Evolutionary conservation across 2,797 vertebrate genomes (phyloP), one percentile per base, ranked within the genome.

Genomic region (Lithobates pipiens): DNA sequence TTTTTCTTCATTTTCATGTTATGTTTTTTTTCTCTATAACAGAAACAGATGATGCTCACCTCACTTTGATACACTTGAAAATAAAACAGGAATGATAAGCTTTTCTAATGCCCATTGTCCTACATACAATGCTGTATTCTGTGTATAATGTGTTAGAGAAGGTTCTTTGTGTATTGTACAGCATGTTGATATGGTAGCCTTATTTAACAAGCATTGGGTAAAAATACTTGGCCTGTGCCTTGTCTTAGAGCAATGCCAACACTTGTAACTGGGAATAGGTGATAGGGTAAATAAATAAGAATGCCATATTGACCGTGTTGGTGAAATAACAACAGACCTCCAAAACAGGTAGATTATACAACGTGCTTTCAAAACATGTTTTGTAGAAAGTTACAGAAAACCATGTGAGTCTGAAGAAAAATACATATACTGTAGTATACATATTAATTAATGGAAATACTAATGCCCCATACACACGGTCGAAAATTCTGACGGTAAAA

Each of bases 1-100:
- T 90, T 88, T 88, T 76, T 89, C 76, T 3, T 44, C 42, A 77
- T 87, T 77, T 15, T 82, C 85, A 90, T n/a, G 15, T 71, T 42
- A 29, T 88, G 9, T 88, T 89, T 68, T 88, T 10, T 88, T 18
- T 3, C 75, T 44, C 88, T 70, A 9, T 67, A 88, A 70, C 11
- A 76, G 75, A 27, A 76, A 69, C 77, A 89, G 29, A 88, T 54
- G 61, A 87, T 32, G 65, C 76, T 34, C 50, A 18, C 3, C 36
- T 25, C 44, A 63, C 44, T 73, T 72, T 39, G 2, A 54, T 74
- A 42, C 29, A 80, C 13, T 2, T 16, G n/a, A 50, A 78, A 46
- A 32, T 69, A n/a, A 61, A 61, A 61, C 21, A 61, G 54, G 54
- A 61, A 61, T 57, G 39, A 50, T 50, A n/a, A 10, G 16, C 39